Evolutionary conservation across 2,113 vertebrate genomes (phyloP).

Genomic region (Lycocorax pyrrhopterus): DNA sequence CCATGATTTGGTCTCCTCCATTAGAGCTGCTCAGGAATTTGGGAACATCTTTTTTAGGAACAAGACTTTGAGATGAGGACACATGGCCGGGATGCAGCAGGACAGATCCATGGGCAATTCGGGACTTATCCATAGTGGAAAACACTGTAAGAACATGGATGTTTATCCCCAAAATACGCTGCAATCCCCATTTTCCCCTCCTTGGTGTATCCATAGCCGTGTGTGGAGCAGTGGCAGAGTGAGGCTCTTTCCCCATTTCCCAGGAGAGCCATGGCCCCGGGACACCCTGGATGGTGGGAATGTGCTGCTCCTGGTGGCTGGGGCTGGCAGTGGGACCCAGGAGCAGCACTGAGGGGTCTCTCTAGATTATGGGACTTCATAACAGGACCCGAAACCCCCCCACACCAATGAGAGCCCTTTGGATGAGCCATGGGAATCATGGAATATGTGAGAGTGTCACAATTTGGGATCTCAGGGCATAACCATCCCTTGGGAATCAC

Average conservation of each 20-base stretch:
- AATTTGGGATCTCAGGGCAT: neutral
- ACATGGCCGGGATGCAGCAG: neutral
- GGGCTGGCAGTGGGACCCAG: neutral
- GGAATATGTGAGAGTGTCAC: rapidly evolving
- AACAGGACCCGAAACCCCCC: neutral
- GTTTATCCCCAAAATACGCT: neutral
- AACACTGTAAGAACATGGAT: neutral
- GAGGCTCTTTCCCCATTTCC: neutral
- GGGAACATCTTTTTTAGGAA: neutral
- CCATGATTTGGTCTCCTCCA: neutral
- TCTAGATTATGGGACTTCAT: neutral
- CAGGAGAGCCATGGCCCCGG: neutral
- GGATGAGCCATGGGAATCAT: neutral
- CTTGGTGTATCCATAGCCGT: neutral
- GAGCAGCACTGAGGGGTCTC: neutral
- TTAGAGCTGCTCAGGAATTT: neutral
- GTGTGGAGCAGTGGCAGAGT: neutral
- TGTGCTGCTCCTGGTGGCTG: neutral
- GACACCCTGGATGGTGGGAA: neutral
- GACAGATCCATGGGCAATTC: neutral
- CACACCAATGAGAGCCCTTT: neutral
- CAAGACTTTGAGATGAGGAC: neutral
- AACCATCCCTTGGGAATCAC: neutral
- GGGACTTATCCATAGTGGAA: neutral
- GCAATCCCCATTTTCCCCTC: neutral